A percentile compares a stretch with the other conserved stretches of the same genome.
phyloP scores from a whole-genome alignment of 2,888 invertebrate species.

The Cerastis rubricosa region DNA sequence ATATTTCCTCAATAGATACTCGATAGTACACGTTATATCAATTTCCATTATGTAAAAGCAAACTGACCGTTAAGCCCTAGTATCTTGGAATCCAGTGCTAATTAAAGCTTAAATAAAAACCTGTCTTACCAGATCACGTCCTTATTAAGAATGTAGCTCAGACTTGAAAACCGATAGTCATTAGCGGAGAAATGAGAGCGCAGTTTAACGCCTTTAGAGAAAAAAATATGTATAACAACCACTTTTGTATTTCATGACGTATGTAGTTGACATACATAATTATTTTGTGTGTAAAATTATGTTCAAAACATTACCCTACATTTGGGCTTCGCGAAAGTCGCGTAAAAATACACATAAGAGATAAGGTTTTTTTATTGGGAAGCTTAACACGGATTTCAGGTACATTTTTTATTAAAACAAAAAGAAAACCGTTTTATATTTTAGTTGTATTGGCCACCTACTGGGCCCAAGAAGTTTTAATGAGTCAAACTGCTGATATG shows the following conservation, averaged over 20 bases:
- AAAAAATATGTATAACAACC: constrained; percentile 11
- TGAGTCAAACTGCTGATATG: background rate
- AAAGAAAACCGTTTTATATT: background rate
- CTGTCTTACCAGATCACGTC: constrained; percentile 33
- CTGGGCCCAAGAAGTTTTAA: background rate
- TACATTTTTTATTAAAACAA: no score
- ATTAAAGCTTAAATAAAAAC: constrained; percentile 51
- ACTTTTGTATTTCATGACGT: background rate
- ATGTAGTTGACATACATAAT: background rate
- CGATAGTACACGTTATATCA: background rate
- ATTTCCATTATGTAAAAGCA: constrained; percentile 32
- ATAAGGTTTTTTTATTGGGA: background rate
- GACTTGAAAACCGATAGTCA: constrained; percentile 26
- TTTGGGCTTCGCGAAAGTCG: background rate
- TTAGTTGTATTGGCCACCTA: background rate
- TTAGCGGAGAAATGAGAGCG: constrained; percentile 21
- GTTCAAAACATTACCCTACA: background rate
- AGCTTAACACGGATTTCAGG: background rate
- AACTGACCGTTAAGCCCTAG: background rate
- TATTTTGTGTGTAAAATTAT: background rate
- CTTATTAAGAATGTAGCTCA: constrained; percentile 18
- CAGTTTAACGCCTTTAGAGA: background rate
- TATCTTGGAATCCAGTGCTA: constrained; percentile 35
- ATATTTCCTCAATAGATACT: constrained; percentile 7
- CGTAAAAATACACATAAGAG: background rate